Percentiles rank a stretch among this genome's conserved stretches.
Evolutionary conservation across 2,797 vertebrate species (phyloP).

Genomic region (Carduelis carduelis): DNA sequence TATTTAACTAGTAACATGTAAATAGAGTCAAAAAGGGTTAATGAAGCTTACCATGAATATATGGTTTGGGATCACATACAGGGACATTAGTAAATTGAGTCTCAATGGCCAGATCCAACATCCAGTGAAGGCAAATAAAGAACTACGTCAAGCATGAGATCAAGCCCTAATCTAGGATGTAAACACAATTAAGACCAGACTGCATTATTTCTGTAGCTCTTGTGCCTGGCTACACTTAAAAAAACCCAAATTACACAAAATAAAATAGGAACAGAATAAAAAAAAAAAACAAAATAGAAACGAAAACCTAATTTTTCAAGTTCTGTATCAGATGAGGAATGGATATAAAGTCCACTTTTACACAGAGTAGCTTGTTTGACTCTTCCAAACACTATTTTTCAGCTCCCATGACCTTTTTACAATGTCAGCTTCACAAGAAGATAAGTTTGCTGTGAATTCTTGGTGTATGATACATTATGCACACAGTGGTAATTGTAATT

Average conservation of each 20-base stretch:
- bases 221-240: not conserved
- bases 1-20: not conserved
- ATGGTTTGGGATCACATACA: not conserved
- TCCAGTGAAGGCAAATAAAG: not conserved
- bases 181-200: not conserved
- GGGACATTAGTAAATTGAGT: not conserved
- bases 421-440: not conserved
- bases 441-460: not conserved
- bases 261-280: not conserved
- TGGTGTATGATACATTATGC: not conserved
- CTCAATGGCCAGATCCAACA: not conserved
- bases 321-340: not conserved
- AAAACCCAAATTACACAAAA: not conserved
- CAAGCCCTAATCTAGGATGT: not conserved
- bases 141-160: not conserved
- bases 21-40: not conserved
- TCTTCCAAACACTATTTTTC: not conserved
- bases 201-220: not conserved
- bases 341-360: not conserved
- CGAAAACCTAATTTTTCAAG: not conserved
- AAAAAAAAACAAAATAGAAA: no score
- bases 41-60: not conserved
- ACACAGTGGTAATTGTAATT: not conserved
- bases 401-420: not conserved
- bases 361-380: not conserved